Evolutionary conservation across 2,113 vertebrate species (phyloP).

Genomic region (Alexandromys fortis): DNA sequence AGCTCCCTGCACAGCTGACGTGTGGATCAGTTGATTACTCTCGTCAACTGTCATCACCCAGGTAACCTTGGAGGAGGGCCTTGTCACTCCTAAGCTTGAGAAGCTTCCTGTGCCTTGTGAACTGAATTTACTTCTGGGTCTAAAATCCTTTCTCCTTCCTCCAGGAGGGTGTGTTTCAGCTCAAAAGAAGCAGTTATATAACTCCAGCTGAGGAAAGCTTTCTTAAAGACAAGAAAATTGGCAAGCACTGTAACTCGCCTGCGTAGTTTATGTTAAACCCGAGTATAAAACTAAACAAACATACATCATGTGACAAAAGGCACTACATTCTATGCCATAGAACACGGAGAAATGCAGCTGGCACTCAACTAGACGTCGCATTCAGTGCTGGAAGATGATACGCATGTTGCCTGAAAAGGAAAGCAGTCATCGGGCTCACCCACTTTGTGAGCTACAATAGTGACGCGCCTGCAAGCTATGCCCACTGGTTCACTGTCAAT

Average conservation of each 20-base stretch:
- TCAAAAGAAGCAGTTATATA: neutral
- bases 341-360: neutral
- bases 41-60: neutral
- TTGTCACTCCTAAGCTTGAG: neutral
- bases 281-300: neutral
- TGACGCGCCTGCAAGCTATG: neutral
- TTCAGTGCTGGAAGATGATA: neutral
- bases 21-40: neutral
- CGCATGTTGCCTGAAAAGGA: neutral
- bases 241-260: neutral
- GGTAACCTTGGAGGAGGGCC: neutral
- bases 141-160: neutral
- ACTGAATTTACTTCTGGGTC: neutral
- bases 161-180: neutral
- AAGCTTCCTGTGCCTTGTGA: neutral
- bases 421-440: neutral
- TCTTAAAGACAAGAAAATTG: neutral
- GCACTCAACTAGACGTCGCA: neutral
- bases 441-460: neutral
- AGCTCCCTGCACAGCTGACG: too few relatives aligned
- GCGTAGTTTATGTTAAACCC: neutral
- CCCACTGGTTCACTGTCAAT: neutral
- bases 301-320: neutral
- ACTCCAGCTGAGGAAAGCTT: neutral
- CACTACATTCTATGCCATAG: neutral